Evolutionary conservation across 2,888 invertebrate species (phyloP), one percentile per base, ranked within the genome.

Genomic region (Chironomus riparius): DNA sequence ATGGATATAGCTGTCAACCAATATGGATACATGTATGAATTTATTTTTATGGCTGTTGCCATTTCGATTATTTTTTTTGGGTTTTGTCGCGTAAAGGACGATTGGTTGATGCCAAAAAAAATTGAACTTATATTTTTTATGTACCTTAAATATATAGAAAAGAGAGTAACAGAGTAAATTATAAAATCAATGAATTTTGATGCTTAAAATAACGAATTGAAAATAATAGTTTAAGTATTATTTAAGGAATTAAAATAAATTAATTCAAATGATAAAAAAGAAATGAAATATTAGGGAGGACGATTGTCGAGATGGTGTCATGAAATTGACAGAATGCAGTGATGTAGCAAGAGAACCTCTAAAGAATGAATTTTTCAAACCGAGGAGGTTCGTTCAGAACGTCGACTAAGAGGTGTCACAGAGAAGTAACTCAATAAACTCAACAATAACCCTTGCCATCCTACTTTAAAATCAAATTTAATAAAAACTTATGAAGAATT

Each of bases 201-300:
- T 65, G 61, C 47, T 47, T 73, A 73, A 73, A 73, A 62, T 73
- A 73, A 73, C 73, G 73, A 73, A 73, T 73, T 73, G 73, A 73
- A 73, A 73, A 73, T 73, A 28, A 68, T 73, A 73, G 4, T 12
- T 62, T 21, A 65, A 65, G 24, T 65, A 56, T 62, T 21, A 65
- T 65, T 6, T 10, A 65, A 24, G 65, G 21, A 24, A 38, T 38
- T 38, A 38, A 65, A 65, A 13, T 1, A 65, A 65, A 13, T 22
- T 10, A 65, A 65, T 15, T 56, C 3, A 56, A 65, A 65, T 65
- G n/a, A 65, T 13, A 24, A 56, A 50, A 50, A 50, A 18, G n/a
- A 56, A 56, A 56, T 15, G n/a, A 15, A 56, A 56, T 6, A 56
- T 56, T 15, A 56, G 10, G 38, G 38, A 38, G 38, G 38, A 38